Conservation (phyloP, 2,888 invertebrate genomes). For the Dicyrtoma fusca region DNA sequence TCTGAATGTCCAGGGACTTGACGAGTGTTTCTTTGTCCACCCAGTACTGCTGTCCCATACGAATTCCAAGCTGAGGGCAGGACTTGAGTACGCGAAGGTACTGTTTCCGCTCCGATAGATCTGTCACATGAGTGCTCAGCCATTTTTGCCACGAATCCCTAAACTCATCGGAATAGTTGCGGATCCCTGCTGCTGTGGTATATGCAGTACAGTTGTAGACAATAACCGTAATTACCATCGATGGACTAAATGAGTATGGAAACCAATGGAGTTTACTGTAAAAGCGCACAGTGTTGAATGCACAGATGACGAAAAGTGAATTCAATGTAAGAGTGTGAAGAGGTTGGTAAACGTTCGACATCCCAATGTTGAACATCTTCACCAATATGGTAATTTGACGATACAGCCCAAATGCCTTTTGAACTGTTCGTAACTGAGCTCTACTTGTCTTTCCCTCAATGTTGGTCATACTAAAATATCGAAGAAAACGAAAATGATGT, state of each 20-base stretch:
- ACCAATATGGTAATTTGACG: neutral
- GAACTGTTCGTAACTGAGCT: neutral
- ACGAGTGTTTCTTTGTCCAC: neutral
- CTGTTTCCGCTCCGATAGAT: neutral
- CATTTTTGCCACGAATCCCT: neutral
- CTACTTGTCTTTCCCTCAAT: no score
- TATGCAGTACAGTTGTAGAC: neutral
- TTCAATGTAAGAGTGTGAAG: neutral
- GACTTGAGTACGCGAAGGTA: neutral
- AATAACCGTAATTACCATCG: neutral
- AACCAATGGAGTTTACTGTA: constrained; percentile 5
- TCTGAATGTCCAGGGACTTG: neutral
- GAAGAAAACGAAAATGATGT: no score
- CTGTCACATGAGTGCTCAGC: neutral
- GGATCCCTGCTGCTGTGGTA: neutral
- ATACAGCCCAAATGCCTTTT: neutral
- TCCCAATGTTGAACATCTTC: neutral
- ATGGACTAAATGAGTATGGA: neutral
- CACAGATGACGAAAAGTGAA: neutral
- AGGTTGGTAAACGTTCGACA: constrained; percentile 1
- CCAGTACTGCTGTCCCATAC: neutral
- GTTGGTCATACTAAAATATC: no score
- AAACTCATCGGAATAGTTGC: constrained; percentile 5
- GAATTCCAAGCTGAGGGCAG: neutral
- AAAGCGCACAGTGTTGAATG: neutral